Conservation (phyloP, 1,140 invertebrate genomes). For the Globodera ellingtonae region DNA sequence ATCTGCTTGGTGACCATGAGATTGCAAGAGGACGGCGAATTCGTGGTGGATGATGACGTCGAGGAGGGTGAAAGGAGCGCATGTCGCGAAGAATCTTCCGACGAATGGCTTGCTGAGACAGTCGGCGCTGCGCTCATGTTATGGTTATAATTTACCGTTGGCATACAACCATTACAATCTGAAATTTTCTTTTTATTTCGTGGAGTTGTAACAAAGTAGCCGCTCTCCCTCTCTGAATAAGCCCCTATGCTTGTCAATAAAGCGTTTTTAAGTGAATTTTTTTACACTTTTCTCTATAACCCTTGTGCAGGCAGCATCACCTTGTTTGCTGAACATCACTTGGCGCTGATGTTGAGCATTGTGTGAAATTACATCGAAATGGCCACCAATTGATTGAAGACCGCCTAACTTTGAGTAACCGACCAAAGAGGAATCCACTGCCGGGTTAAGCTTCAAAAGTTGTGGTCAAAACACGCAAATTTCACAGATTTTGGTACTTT, state of each 20-base stretch:
- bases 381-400: background rate
- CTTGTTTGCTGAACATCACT: background rate
- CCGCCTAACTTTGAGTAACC: background rate
- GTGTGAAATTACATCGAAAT: background rate
- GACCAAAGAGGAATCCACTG: background rate
- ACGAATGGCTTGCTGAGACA: background rate
- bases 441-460: background rate
- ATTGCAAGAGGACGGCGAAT: background rate
- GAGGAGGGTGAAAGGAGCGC: background rate
- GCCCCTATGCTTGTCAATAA: too few relatives aligned
- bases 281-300: background rate
- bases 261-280: background rate
- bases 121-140: too few relatives aligned
- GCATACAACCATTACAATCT: background rate
- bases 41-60: background rate
- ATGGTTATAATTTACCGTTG: background rate
- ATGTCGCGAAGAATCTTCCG: background rate
- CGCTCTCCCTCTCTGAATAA: too few relatives aligned
- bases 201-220: too few relatives aligned
- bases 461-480: background rate
- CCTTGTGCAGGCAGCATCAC: background rate
- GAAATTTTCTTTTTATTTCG: background rate
- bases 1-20: background rate
- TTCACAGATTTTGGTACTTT: background rate
- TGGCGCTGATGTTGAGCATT: background rate